phyloP scores from a whole-genome alignment of 1,140 invertebrate species.

The Oscheius sp. region DNA sequence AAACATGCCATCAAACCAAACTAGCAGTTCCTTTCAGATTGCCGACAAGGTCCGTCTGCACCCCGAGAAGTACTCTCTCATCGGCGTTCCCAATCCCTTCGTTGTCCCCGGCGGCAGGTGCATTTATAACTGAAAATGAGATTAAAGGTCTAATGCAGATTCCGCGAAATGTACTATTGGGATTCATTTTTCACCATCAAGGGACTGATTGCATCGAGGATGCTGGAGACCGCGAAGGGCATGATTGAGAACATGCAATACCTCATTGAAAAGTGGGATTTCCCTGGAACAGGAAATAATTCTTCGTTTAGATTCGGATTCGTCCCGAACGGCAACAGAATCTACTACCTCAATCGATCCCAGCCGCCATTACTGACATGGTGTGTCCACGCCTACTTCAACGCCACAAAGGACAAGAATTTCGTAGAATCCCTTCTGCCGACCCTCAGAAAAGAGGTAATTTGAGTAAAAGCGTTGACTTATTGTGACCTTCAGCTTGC shows the following conservation, averaged over 20 bases:
- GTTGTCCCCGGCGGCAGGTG: constrained; percentile 80
- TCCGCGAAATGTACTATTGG: constrained; percentile 81
- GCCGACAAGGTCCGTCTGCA: constrained; percentile 74
- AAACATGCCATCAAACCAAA: not conserved
- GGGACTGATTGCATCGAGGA: constrained; percentile 78
- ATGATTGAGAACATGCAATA: constrained; percentile 69
- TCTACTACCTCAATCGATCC: constrained; percentile 79
- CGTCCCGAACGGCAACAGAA: constrained; percentile 83
- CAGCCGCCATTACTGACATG: constrained; percentile 80
- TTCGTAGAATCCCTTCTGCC: constrained; percentile 71
- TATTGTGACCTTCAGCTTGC: constrained; percentile 50
- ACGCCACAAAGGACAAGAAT: constrained; percentile 70
- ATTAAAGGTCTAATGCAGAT: constrained; percentile 64
- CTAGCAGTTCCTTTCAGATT: constrained; percentile 47
- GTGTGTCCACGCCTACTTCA: constrained; percentile 75
- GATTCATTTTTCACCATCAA: constrained; percentile 90
- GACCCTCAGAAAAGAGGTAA: constrained; percentile 76
- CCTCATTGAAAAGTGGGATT: constrained; percentile 46
- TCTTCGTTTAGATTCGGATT: constrained; percentile 66
- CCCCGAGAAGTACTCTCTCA: constrained; percentile 73
- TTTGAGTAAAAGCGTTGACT: not conserved
- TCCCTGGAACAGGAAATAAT: not conserved
- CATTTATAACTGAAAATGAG: not conserved
- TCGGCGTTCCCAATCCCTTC: constrained; percentile 81
- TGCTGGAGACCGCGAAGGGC: constrained; percentile 75